Evolutionary conservation across 2,797 vertebrate species (phyloP).

Genomic region (Salmo trutta): DNA sequence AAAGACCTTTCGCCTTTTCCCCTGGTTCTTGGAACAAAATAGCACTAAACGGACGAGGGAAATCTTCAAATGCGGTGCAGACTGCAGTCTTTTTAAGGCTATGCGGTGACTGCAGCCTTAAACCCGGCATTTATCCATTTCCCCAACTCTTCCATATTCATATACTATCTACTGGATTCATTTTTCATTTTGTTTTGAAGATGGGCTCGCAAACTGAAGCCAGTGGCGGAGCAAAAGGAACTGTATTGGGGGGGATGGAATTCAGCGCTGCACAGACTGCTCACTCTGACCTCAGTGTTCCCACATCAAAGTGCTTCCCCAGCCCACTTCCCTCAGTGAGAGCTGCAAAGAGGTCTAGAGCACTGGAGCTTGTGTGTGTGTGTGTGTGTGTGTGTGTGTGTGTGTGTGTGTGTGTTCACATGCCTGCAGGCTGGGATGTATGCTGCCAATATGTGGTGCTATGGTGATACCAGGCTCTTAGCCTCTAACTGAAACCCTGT

Average conservation of each 20-base stretch:
- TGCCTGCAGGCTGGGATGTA: conserved; percentile 67
- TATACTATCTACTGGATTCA: conserved; percentile 46
- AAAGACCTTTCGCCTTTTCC: conserved; percentile 77
- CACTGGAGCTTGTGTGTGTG: conserved; percentile 31
- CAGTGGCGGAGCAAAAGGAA: conserved; percentile 69
- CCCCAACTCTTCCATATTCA: conserved; percentile 56
- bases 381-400: too few species aligned
- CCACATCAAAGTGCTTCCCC: conserved; percentile 77
- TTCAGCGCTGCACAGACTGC: conserved; percentile 77
- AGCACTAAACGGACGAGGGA: conserved; percentile 57
- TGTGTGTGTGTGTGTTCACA: conserved; percentile 10
- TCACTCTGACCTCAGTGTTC: conserved; percentile 77
- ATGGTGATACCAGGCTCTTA: conserved; percentile 52
- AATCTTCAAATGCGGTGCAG: conserved; percentile 56
- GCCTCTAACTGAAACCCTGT: conserved; percentile 51
- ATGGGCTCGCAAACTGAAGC: conserved; percentile 61
- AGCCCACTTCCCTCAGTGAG: conserved; percentile 70
- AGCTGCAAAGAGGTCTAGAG: conserved; percentile 73
- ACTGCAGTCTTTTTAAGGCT: conserved; percentile 37
- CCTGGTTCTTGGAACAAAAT: conserved; percentile 74
- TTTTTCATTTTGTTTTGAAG: conserved; percentile 62
- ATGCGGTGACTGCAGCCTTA: conserved; percentile 49
- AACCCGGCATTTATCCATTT: conserved; percentile 61
- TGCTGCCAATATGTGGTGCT: conserved; percentile 61
- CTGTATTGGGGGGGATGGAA: conserved; percentile 75